phyloP scores from a whole-genome alignment of 2,797 vertebrate genomes.

The Ctenosaura bakeri region DNA sequence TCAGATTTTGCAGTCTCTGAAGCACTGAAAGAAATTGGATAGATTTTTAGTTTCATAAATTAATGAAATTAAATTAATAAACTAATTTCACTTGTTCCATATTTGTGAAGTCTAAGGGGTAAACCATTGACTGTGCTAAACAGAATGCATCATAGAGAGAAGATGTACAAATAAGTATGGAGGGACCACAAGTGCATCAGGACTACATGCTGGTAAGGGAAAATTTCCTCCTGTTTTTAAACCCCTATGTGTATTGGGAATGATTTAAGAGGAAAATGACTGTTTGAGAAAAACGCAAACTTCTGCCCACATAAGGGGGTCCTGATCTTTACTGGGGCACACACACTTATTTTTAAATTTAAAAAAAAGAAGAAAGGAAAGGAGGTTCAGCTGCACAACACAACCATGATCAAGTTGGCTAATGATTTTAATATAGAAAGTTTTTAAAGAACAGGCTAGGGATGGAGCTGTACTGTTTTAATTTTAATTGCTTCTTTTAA shows the following conservation, averaged over 20 bases:
- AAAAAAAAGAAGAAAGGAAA: background rate
- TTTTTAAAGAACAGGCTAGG: too few species aligned
- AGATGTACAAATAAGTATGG: too few species aligned
- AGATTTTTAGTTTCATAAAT: conserved; percentile 1
- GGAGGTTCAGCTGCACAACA: too few species aligned
- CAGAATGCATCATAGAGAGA: too few species aligned
- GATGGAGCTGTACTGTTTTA: too few species aligned
- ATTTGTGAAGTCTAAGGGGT: background rate
- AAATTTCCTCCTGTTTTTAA: background rate
- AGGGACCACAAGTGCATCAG: background rate
- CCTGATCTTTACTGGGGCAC: background rate
- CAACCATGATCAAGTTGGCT: too few species aligned
- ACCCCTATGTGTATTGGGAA: too few species aligned
- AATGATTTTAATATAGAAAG: too few species aligned
- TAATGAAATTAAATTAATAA: background rate
- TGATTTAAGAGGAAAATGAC: background rate
- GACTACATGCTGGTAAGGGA: background rate
- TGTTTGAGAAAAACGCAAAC: background rate
- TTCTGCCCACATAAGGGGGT: background rate
- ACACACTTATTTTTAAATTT: background rate
- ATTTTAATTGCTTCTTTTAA: too few species aligned
- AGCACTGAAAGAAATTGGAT: background rate
- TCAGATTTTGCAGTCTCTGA: background rate
- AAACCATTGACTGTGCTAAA: background rate
- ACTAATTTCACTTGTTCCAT: background rate